Evolutionary conservation across 2,797 vertebrate genomes (phyloP), one percentile per base, ranked within the genome.

Genomic region (Betta splendens): DNA sequence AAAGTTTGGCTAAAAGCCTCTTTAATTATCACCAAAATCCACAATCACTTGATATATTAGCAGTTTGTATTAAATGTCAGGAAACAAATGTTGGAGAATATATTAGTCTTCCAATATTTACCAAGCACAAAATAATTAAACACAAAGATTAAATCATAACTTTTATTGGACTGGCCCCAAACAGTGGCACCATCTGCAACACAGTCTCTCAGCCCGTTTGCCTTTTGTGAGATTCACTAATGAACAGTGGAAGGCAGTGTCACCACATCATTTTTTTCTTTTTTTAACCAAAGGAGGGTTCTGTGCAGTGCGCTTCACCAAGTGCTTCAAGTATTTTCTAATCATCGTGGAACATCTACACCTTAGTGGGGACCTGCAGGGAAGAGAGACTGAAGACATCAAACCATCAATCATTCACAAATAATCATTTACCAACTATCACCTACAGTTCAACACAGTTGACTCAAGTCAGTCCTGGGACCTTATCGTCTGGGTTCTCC

Each of bases 151-250:
- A 69, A 77, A 79, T 64, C 65, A 72, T 59, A 22, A 80, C 53
- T 62, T 89, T 89, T 86, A 91, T 84, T 87, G 64, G 66, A 86
- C 83, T 68, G 77, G 47, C 81, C 86, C 78, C 70, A 79, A 78
- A 80, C 63, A 44, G 84, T 77, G 72, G 35, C 55, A 59, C 55
- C 75, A 4, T 45, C 62, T 64, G 53, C 42, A 84, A 61, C 43
- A 68, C 43, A 75, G 67, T 46, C 63, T 58, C 52, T 66, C 29
- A 72, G 53, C 57, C 69, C 66, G 48, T 65, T 40, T 42, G 28
- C 61, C 38, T 40, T 4, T 50, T 62, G 80, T 84, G 84, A 80
- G 61, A 69, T 63, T 32, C 22, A 57, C 53, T 71, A 44, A 64
- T 64, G 4, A 72, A 53, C 13, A 32, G 84, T 87, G 83, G 26